These are phyloP conservation scores for Girardinus metallicus DNA, from an alignment of 2,797 vertebrate species.

Conservation along the genomic window DNA sequence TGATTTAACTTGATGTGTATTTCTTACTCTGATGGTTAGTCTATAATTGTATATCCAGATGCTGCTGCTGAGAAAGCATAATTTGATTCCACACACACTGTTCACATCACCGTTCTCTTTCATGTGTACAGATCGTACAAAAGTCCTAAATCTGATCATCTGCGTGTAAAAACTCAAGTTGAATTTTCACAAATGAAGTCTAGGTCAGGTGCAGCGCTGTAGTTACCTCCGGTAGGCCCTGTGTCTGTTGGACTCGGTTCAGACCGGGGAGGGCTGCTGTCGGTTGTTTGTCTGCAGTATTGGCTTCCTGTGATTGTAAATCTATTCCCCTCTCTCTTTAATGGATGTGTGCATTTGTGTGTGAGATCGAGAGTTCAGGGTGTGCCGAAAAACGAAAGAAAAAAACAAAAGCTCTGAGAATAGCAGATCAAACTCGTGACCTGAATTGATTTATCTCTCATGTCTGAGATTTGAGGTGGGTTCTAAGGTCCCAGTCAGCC, in stretches of 20 bases:
- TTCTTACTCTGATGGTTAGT: constrained; percentile 46
- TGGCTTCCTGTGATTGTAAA: constrained; percentile 75
- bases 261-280: constrained; percentile 44
- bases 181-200: not conserved
- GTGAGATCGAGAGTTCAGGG: constrained; percentile 32
- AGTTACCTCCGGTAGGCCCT: not conserved
- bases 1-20: constrained; percentile 26
- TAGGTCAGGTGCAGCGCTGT: not conserved
- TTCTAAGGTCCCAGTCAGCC: not conserved
- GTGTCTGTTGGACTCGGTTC: constrained; percentile 58
- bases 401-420: not conserved
- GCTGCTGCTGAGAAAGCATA: constrained; percentile 64
- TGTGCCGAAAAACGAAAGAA: constrained; percentile 21
- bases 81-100: constrained; percentile 43
- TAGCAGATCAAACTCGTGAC: constrained; percentile 36
- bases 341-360: constrained; percentile 36
- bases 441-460: constrained; percentile 18
- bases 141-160: not conserved
- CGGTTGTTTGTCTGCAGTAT: constrained; percentile 59
- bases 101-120: constrained; percentile 8
- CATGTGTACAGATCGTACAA: not conserved
- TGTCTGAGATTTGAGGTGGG: not conserved
- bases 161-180: not conserved
- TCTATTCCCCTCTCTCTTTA: constrained; percentile 51
- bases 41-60: constrained; percentile 57